Evolutionary conservation across 2,888 invertebrate genomes (phyloP).

Genomic region (Steromphala cineraria): DNA sequence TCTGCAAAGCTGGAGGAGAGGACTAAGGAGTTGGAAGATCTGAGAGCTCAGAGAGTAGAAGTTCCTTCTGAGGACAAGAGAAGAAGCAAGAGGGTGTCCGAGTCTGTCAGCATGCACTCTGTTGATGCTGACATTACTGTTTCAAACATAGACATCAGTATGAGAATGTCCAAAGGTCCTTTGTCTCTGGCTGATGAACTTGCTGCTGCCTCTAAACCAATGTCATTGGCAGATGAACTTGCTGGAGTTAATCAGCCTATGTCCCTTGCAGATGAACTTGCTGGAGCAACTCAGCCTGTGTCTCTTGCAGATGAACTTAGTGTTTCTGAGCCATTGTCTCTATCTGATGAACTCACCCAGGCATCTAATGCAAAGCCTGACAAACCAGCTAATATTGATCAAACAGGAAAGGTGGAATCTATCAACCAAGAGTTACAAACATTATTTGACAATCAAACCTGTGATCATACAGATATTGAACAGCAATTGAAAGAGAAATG

Average conservation of each 20-base stretch:
- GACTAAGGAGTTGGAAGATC: neutral
- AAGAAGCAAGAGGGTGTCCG: neutral
- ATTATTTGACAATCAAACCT: neutral
- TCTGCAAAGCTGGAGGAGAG: neutral
- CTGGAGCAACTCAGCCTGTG: neutral
- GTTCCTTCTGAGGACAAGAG: neutral
- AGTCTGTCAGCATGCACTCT: neutral
- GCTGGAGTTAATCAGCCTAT: neutral
- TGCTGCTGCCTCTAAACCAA: neutral
- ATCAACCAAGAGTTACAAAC: neutral
- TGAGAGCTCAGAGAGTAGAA: conserved; percentile 18
- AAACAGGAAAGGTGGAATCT: neutral
- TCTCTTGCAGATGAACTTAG: neutral
- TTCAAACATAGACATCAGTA: neutral
- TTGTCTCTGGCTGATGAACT: neutral
- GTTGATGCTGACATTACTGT: neutral
- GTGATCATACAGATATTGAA: neutral
- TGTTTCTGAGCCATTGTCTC: neutral
- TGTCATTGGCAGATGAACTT: neutral
- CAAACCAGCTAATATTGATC: neutral
- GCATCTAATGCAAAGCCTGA: neutral
- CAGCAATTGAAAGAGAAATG: neutral
- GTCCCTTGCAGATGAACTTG: neutral
- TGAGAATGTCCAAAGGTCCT: neutral
- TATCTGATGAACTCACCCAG: neutral